Evolutionary conservation across 2,888 invertebrate genomes (phyloP), one percentile per base, ranked within the genome.

Genomic region (Lepetodrilus schrolli): DNA sequence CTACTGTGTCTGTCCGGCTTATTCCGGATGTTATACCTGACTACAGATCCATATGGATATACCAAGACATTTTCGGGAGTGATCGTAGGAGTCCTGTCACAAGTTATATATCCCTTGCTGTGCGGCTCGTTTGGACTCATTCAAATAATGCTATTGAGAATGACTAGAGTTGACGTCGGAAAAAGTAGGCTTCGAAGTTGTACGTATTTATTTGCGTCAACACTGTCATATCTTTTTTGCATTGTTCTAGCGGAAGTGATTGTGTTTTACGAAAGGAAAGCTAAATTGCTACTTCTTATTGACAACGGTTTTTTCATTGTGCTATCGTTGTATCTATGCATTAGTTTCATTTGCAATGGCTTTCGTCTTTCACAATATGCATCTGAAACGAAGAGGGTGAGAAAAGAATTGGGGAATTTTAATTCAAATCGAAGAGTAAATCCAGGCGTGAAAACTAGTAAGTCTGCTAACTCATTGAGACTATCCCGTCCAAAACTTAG

Each of bases 31-130:
- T 88, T 90, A 49, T 92, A 91, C 72, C 91, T 93, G 73, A 92
- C 93, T 85, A 91, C 93, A 82, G 93, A 93, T 86, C 92, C 93
- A 47, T 93, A 93, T 88, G 92, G 92, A 82, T 90, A 92, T 48
- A 91, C 87, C 1, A 85, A 92, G 91, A 90, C 89, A 69, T 90
- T 93, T 89, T 92, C 93, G 49, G 90, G 89, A 79, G 89, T 92
- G 49, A 87, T 93, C 78, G 91, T 91, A 23, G 91, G 92, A 51
- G 90, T 93, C 74, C 86, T 93, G 78, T 92, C 92, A 92, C 93
- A 93, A 82, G 86, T 92, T 70, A 92, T 92, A 76, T 92, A 92
- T 84, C 93, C 93, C 10, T 92, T 92, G 83, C 90, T 93, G 74
- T 92, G 92, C 66, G 92, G 92, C 47, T 92, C 92, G 47, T 93